These are phyloP conservation scores for Heliconius nattereri DNA, from an alignment of 1,140 invertebrate genomes.

Conservation along the genomic window DNA sequence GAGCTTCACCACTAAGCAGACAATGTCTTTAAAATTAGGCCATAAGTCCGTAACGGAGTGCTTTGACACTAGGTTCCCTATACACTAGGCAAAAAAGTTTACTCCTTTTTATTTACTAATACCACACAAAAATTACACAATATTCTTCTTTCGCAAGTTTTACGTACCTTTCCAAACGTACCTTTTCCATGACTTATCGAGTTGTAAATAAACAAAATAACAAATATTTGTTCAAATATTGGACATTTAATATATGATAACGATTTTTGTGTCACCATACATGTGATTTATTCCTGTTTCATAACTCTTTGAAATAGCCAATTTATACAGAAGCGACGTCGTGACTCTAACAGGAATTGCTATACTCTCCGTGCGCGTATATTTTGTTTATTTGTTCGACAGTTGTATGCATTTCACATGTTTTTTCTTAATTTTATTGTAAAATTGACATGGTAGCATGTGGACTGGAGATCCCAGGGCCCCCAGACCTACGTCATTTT, in stretches of 20 bases:
- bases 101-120: neutral
- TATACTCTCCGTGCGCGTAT: neutral
- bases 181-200: neutral
- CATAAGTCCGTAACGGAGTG: too few species aligned
- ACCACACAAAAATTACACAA: neutral
- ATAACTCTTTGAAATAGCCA: conserved; percentile 40
- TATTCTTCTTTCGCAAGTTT: neutral
- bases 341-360: conserved; percentile 29
- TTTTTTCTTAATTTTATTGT: neutral
- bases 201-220: conserved; percentile 17
- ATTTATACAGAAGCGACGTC: conserved; percentile 34
- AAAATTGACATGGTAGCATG: too few species aligned
- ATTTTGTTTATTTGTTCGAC: neutral
- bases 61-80: too few species aligned
- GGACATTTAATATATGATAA: conserved; percentile 31
- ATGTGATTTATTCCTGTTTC: conserved; percentile 33
- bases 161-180: neutral
- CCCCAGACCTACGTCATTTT: too few species aligned
- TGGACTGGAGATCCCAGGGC: too few species aligned
- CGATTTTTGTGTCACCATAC: conserved; percentile 34
- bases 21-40: too few species aligned
- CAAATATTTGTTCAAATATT: conserved; percentile 29
- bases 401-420: neutral
- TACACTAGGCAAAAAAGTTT: too few species aligned
- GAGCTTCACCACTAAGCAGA: too few species aligned